These are phyloP conservation scores for Sternarchorhynchus goeldii DNA, from an alignment of 2,797 vertebrate genomes.

Conservation along the genomic window DNA sequence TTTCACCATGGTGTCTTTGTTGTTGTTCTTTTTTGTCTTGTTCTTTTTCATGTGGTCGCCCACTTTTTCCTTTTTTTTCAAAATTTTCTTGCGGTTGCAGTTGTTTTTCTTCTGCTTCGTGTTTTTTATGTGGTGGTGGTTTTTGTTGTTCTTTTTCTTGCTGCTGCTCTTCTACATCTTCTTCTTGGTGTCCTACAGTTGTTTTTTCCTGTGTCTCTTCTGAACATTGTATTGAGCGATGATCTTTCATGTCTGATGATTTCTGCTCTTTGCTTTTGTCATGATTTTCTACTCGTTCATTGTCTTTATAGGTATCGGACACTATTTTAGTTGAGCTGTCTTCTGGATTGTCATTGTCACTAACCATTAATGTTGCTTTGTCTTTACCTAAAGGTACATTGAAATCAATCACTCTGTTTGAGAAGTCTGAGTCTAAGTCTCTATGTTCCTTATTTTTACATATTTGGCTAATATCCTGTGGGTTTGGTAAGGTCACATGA, in stretches of 20 bases:
- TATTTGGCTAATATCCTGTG: background rate
- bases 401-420: background rate
- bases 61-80: background rate
- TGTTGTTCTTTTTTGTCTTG: background rate
- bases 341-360: background rate
- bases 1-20: constrained; percentile 22
- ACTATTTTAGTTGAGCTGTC: background rate
- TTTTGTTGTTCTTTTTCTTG: background rate
- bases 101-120: constrained; percentile 23
- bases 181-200: constrained; percentile 3
- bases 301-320: background rate
- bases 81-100: background rate
- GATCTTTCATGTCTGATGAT: constrained; percentile 1
- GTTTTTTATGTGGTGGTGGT: constrained; percentile 10
- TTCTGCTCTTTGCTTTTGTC: background rate
- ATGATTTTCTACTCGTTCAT: background rate
- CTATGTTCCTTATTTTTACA: constrained; percentile 11
- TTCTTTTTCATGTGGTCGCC: constrained; percentile 8
- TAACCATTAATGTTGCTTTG: background rate
- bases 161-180: background rate
- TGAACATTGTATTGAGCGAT: background rate
- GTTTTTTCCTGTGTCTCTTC: constrained; percentile 32
- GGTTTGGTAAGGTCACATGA: constrained; percentile 6
- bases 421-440: background rate
- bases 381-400: background rate